Percentiles rank a stretch among this genome's conserved stretches.
Conservation (phyloP, 2,113 vertebrate species). For the Rutilus rutilus region DNA sequence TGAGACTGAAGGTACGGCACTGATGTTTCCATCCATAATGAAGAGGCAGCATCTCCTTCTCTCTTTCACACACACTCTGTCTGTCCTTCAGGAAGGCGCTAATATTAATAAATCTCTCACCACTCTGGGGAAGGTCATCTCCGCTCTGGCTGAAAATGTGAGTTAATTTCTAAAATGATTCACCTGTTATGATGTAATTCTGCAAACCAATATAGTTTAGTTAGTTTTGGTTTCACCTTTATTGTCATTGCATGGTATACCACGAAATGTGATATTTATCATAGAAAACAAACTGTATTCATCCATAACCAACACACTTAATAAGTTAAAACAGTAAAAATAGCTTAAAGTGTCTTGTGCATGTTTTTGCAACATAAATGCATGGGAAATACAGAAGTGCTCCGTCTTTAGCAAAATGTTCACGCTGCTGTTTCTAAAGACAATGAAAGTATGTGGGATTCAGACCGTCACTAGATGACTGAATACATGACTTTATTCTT, state of each 20-base stretch:
- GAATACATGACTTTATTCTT: no score
- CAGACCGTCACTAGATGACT: no score
- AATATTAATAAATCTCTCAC: constrained; percentile 93
- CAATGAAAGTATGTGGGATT: background rate
- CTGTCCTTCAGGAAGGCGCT: constrained; percentile 82
- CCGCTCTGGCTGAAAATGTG: constrained; percentile 88
- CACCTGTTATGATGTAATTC: background rate
- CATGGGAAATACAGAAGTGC: background rate
- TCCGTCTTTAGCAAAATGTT: background rate
- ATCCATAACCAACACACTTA: no score
- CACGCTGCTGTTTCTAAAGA: background rate
- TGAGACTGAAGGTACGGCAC: constrained; percentile 81
- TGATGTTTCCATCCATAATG: background rate
- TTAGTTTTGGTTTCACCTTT: no score
- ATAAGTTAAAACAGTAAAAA: no score
- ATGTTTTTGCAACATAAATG: no score
- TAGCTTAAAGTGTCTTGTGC: no score
- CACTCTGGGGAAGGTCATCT: constrained; percentile 90
- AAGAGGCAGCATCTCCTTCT: background rate
- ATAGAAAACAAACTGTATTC: no score
- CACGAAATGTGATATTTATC: no score
- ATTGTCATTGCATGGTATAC: no score
- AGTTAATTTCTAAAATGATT: background rate
- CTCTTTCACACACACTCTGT: background rate
- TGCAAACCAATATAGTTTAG: background rate